Conservation (phyloP, 2,888 invertebrate species). For the Deroplatys truncata region DNA sequence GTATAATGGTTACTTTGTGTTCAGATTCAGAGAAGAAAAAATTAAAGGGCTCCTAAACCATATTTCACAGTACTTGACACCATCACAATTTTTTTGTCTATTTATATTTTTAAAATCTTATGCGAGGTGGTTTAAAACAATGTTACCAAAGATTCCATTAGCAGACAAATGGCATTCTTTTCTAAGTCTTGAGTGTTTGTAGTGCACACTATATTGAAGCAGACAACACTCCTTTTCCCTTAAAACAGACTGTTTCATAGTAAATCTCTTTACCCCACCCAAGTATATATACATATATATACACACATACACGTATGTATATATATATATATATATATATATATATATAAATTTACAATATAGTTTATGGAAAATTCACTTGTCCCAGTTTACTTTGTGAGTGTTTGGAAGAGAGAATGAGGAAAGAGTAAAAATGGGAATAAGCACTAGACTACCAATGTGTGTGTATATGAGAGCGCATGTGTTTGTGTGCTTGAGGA, state of each 20-base stretch:
- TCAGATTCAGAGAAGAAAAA: not conserved
- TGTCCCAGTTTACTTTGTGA: conserved; percentile 1
- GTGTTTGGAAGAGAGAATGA: not conserved
- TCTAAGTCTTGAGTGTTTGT: not conserved
- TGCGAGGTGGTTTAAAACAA: not conserved
- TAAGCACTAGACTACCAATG: not conserved
- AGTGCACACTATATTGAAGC: not conserved
- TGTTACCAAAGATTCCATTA: not conserved
- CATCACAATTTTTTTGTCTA: not conserved
- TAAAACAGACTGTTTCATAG: not conserved
- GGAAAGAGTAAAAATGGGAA: not conserved
- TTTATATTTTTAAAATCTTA: not conserved
- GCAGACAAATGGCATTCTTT: not conserved
- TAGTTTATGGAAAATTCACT: conserved; percentile 1
- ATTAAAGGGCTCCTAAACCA: not conserved
- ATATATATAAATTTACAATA: not conserved
- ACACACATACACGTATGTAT: not conserved
- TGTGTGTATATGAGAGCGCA: not conserved
- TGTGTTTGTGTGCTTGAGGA: not conserved
- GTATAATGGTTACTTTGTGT: not conserved
- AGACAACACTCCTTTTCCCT: not conserved
- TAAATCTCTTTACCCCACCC: not conserved
- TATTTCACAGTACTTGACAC: not conserved
- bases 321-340: not conserved
- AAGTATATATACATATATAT: not conserved